Conservation (phyloP, 23 tunicate species). For the Botrylloides violaceus region DNA sequence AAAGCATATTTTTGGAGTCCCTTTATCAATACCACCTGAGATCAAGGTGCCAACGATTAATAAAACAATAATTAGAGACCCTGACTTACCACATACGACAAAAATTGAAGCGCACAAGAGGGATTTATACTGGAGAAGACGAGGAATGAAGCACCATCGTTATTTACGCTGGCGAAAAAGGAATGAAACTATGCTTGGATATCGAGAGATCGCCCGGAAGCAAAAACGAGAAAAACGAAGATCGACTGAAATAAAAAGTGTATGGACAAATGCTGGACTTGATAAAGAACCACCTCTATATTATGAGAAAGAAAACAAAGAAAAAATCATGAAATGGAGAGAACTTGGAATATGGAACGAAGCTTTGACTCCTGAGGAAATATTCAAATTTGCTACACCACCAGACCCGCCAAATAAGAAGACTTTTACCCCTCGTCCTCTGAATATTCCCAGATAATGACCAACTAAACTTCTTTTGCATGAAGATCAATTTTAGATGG, state of each 20-base stretch:
- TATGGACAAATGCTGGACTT: slow-evolving; percentile 46
- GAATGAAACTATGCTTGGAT: slow-evolving; percentile 18
- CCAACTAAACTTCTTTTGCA: no score
- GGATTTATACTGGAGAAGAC: slow-evolving; percentile 26
- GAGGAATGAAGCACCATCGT: slow-evolving; percentile 24
- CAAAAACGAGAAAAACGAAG: slow-evolving; percentile 1
- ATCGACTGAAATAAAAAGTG: slow-evolving; percentile 3
- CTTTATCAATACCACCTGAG: slow-evolving; percentile 3
- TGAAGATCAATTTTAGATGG: no score
- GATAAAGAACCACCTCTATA: slow-evolving; percentile 41
- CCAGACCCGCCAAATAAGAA: background rate
- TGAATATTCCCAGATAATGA: background rate
- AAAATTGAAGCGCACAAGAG: slow-evolving; percentile 33
- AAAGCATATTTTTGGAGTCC: slow-evolving; percentile 11
- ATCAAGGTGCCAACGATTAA: background rate
- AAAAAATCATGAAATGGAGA: slow-evolving; percentile 32
- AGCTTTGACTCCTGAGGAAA: slow-evolving; percentile 31
- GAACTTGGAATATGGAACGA: slow-evolving; percentile 53
- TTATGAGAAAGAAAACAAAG: slow-evolving; percentile 38
- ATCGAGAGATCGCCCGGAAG: background rate
- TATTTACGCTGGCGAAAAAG: slow-evolving; percentile 25
- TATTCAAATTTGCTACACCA: background rate
- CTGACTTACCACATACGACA: background rate
- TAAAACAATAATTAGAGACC: background rate
- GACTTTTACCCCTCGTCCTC: background rate